Evolutionary conservation across 1,140 invertebrate species (phyloP), one percentile per base, ranked within the genome.

Genomic region (Drosophila gunungcola): DNA sequence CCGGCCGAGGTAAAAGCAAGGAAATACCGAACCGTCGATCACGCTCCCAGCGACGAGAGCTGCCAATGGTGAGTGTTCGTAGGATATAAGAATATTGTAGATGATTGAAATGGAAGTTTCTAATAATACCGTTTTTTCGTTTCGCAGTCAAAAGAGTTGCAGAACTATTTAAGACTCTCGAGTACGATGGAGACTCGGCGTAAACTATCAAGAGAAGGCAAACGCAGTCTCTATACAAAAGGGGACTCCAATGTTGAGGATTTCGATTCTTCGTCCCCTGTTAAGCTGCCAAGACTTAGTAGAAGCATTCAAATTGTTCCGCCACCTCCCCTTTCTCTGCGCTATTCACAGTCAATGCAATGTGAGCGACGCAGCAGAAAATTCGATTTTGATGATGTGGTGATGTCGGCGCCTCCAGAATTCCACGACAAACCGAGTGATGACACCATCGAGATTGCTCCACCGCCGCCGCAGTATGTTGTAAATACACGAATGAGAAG

Each of bases 191-290:
- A 76, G 13, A 39, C 32, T 27, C 77, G 74, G 3, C 11, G 58
- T 0, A 63, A 63, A 10, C 6, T 12, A 4, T 49, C 36, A 1
- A 25, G 2, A 0, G 25, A 21, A 1, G 32, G 46, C 11, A 91
- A 77, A 46, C 82, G 90, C 5, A 57, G 34, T 4, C 65, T 91
- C 0, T 91, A 91, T 42, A 84, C 70, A 2, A 84, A 90, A 38
- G 90, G 85, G 2, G 12, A 74, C 16, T 91, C 90, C 0, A 42
- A 57, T 9, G 5, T 4, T 1, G 85, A 91, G 25, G 48, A 73
- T 2, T 48, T 12, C 0, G 13, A 43, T 1, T 32, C 32, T 3
- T 42, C 51, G 4, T 58, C 64, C 3, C 56, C 60, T 4, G 41
- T 51, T 13, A 76, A 82, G 36, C 48, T 29, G 4, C 0, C 16